A percentile compares a stretch with the other conserved stretches of the same genome.
Evolutionary conservation across 2,113 vertebrate genomes (phyloP).

Genomic region (Nibea albiflora): DNA sequence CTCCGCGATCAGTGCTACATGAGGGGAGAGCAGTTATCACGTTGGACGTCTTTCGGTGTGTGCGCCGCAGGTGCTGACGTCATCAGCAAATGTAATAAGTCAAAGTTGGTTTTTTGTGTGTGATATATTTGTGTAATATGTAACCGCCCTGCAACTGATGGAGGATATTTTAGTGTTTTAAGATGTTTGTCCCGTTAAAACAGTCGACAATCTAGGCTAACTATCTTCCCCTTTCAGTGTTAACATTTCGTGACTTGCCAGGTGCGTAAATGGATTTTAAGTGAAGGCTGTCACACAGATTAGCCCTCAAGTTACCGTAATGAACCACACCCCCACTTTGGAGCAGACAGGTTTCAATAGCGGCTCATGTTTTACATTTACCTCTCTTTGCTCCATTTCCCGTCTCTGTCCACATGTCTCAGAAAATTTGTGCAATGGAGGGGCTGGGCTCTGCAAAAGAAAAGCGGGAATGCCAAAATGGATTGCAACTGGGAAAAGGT

Average conservation of each 20-base stretch:
- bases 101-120: background rate
- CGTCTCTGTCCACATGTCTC: slow-evolving; percentile 35
- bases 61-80: background rate
- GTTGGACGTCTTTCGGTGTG: background rate
- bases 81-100: no score
- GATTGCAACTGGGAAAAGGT: slow-evolving; percentile 59
- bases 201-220: background rate
- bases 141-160: no score
- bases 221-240: no score
- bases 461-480: slow-evolving; percentile 41
- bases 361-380: slow-evolving; percentile 41
- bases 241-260: background rate
- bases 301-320: slow-evolving; percentile 16
- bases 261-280: background rate
- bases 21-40: slow-evolving; percentile 15
- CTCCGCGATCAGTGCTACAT: slow-evolving; percentile 22
- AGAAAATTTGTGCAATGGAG: slow-evolving; percentile 8
- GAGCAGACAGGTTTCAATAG: slow-evolving; percentile 25
- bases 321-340: slow-evolving; percentile 42
- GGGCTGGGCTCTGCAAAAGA: slow-evolving; percentile 1
- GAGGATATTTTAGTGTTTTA: background rate
- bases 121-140: background rate
- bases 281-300: background rate
- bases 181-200: background rate
- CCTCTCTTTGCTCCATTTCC: slow-evolving; percentile 46